Percentiles rank a stretch among this genome's conserved stretches.
Conservation (phyloP, 2,113 vertebrate genomes). For the Nesospiza acunhae region DNA sequence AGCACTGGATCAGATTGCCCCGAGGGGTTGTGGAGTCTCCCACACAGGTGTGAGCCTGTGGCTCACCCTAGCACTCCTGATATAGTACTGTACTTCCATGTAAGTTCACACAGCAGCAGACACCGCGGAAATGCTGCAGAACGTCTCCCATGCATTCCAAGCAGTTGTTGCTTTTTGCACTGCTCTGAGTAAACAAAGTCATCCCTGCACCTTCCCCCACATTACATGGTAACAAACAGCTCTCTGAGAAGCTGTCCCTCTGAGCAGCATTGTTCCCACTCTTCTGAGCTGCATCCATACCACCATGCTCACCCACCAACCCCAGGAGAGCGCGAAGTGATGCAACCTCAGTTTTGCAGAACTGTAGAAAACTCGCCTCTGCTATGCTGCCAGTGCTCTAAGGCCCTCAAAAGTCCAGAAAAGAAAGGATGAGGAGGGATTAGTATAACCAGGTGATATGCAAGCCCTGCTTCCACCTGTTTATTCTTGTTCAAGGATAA, state of each 20-base stretch:
- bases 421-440: neutral
- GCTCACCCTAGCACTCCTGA: neutral
- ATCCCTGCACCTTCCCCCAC: neutral
- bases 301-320: neutral
- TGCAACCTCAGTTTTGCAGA: neutral
- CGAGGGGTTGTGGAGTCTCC: neutral
- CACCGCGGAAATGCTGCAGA: neutral
- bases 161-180: accelerated
- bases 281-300: neutral
- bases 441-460: accelerated
- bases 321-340: neutral
- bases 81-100: accelerated
- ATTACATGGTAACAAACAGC: neutral
- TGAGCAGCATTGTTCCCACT: neutral
- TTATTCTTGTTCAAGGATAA: neutral
- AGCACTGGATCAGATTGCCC: neutral
- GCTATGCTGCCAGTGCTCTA: neutral
- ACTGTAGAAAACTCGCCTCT: neutral
- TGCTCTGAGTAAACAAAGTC: neutral
- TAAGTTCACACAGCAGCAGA: neutral
- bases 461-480: neutral
- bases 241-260: neutral
- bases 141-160: neutral
- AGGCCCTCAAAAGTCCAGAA: neutral
- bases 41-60: neutral